Conservation (phyloP, 2,797 vertebrate species). For the Poecilia gillii region DNA sequence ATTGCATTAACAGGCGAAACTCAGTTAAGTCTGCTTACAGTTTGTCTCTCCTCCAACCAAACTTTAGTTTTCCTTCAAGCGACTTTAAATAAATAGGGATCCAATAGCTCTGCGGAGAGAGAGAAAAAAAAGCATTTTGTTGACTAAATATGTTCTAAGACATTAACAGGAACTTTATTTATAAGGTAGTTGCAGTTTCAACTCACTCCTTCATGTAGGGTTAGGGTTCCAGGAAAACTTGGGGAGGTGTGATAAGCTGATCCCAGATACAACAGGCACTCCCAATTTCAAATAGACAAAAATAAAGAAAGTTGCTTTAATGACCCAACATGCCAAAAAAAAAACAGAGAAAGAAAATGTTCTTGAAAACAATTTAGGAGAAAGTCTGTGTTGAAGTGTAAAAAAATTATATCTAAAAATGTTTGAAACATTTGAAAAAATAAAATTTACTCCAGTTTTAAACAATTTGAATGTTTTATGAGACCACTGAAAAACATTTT, state of each 20-base stretch:
- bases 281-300: too few species aligned
- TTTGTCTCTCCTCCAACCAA: slow-evolving; percentile 37
- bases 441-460: too few species aligned
- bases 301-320: too few species aligned
- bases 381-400: too few species aligned
- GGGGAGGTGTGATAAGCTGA: neutral
- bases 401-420: too few species aligned
- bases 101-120: slow-evolving; percentile 13
- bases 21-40: slow-evolving; percentile 42
- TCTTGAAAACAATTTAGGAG: too few species aligned
- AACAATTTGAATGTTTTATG: too few species aligned
- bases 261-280: neutral
- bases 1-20: slow-evolving; percentile 56
- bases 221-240: neutral
- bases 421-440: too few species aligned
- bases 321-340: too few species aligned
- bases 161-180: slow-evolving; percentile 4
- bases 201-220: neutral
- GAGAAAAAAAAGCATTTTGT: slow-evolving; percentile 26
- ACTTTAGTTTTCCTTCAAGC: slow-evolving; percentile 53
- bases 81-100: slow-evolving; percentile 34
- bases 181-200: neutral
- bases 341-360: too few species aligned
- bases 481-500: too few species aligned
- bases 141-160: slow-evolving; percentile 24